A percentile compares a stretch with the other conserved stretches of the same genome.
Conservation (phyloP, 2,113 vertebrate species). For the Sapajus apella region DNA sequence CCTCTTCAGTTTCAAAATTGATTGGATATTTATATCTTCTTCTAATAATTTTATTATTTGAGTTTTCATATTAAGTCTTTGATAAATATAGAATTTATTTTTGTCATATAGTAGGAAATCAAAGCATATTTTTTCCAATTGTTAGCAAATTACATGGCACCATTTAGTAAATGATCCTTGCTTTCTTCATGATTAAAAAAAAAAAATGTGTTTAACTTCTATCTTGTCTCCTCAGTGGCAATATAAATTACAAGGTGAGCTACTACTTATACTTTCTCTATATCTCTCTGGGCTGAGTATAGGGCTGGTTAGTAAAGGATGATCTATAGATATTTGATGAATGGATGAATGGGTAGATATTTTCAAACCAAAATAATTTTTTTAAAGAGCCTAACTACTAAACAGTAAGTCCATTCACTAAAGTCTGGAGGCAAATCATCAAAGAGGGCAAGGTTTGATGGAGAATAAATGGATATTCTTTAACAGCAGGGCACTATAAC, state of each 20-base stretch:
- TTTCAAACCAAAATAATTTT: constrained; percentile 43
- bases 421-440: constrained; percentile 18
- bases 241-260: background rate
- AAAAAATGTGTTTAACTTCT: background rate
- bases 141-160: background rate
- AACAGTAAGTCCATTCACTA: constrained; percentile 43
- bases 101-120: background rate
- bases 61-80: constrained; percentile 32
- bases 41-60: background rate
- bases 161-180: constrained; percentile 16
- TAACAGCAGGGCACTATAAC: constrained; percentile 1
- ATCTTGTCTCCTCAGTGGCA: background rate
- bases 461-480: constrained; percentile 18
- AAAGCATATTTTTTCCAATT: constrained; percentile 11
- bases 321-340: constrained; percentile 16
- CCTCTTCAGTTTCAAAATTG: constrained; percentile 33
- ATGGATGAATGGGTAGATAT: background rate
- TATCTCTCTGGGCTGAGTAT: background rate
- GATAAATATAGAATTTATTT: background rate
- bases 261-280: background rate
- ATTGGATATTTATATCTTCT: background rate
- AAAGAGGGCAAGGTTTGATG: background rate
- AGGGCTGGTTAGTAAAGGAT: background rate
- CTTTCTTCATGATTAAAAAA: constrained; percentile 8
- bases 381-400: constrained; percentile 1